Evolutionary conservation across 2,113 vertebrate genomes (phyloP), one percentile per base, ranked within the genome.

Genomic region (Calonectris borealis): DNA sequence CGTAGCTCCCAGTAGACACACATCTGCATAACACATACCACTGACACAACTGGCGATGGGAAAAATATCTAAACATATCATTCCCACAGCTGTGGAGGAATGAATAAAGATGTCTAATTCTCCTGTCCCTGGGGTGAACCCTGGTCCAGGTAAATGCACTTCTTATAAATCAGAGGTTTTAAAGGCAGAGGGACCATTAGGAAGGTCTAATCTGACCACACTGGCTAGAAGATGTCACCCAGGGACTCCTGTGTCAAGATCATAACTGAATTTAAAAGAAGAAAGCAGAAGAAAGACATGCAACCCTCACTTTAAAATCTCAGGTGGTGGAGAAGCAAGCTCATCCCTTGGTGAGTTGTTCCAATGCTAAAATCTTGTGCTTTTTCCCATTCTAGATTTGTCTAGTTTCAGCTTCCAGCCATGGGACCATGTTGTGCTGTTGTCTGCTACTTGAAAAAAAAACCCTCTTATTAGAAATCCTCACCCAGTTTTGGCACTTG

Each of bases 21-120:
- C 86, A 97, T 96, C 94, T 94, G 75, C 86, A 90, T 95, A 93
- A 95, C 89, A 94, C 95, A 97, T 91, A 96, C 84, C 94, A 77
- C 81, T 91, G 86, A 95, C 84, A 97, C 65, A 65, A 77, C 54
- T 5, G n/a, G 58, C 0, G 1, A 77, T 91, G 86, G 94, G 93
- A 95, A 96, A 96, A 83, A 64, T 46, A 91, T 66, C 89, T 83
- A 92, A 91, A 93, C 58, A 87, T 12, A 93, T 93, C 86, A 76
- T 94, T 94, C 94, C 83, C 82, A 93, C 93, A 95, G 95, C 81
- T 80, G 62, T 13, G 61, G 52, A 89, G 49, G 86, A 91, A 85
- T 42, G 72, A 91, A 93, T 79, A 73, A 58, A 95, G 91, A 87
- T 21, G 29, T 66, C 27, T 36, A 55, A 80, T 58, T 89, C 29